phyloP scores from a whole-genome alignment of 2,113 vertebrate genomes.

The Grallaria varia region DNA sequence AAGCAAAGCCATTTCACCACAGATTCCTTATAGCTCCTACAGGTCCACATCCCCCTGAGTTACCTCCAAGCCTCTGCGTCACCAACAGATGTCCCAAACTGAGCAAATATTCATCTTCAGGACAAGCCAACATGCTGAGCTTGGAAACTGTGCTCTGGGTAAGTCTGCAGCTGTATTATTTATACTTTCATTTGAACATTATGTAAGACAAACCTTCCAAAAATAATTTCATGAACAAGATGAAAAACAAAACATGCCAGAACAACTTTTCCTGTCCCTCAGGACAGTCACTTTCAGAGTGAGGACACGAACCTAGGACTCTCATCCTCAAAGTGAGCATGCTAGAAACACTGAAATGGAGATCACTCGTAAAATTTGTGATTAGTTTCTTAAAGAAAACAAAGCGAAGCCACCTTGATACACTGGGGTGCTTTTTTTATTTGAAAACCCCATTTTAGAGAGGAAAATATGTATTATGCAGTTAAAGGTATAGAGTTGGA shows the following conservation, averaged over 20 bases:
- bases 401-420: neutral
- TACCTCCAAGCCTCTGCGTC: neutral
- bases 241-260: neutral
- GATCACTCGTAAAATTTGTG: neutral
- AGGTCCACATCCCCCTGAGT: neutral
- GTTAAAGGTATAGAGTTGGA: neutral
- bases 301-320: neutral
- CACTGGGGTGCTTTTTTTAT: rapidly evolving
- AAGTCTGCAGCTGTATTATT: neutral
- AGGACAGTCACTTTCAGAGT: neutral
- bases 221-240: neutral
- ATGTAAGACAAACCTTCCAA: neutral
- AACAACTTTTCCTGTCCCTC: neutral
- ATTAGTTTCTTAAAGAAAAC: neutral
- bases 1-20: neutral
- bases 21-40: neutral
- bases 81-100: neutral
- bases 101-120: neutral
- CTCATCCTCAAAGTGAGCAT: neutral
- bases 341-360: neutral
- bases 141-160: neutral
- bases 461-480: neutral
- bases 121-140: neutral
- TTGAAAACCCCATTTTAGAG: neutral
- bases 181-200: neutral